Evolutionary conservation across 2,797 vertebrate genomes (phyloP), one percentile per base, ranked within the genome.

Genomic region (Acropternis orthonyx): DNA sequence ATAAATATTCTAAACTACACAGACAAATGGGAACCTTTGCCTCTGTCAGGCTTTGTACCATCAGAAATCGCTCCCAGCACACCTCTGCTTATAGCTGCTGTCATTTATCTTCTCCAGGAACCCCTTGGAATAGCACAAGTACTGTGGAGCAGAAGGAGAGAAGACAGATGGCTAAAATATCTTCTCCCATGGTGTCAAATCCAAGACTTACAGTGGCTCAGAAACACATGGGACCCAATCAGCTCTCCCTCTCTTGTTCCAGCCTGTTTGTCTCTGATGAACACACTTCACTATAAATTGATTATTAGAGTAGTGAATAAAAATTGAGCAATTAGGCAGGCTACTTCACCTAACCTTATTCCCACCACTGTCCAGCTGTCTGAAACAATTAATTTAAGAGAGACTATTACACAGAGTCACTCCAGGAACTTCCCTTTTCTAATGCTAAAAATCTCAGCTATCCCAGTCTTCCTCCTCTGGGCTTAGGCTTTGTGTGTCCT

Each of bases 221-320:
- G 2, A n/a, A 92, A 13, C 81, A 71, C 61, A 34, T 4, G 55
- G 63, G 74, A 85, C n/a, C 30, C 41, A 61, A 68, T 2, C 59
- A 73, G 59, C 43, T 76, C 63, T 24, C 85, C 58, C 22, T 71
- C 59, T 85, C 84, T 59, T 67, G 78, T 93, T 93, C 67, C 91
- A 76, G 15, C 48, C 67, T 85, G 49, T 78, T 88, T 88, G 69
- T 55, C 63, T 79, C 89, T 73, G 86, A 62, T 89, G 92, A 93
- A 89, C 71, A 63, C 55, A 34, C 46, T 61, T 56, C n/a, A 63
- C 65, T 41, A 73, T 34, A 79, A 89, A 88, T 8, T 41, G 68
- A 89, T 65, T 88, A 54, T 43, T 68, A 89, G 49, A 88, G 66
- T 51, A 72, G 84, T 48, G 34, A 91, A 91, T 80, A 49, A 92